Conservation (phyloP, 2,888 invertebrate species). For the Hydroisotoma schaefferi region DNA sequence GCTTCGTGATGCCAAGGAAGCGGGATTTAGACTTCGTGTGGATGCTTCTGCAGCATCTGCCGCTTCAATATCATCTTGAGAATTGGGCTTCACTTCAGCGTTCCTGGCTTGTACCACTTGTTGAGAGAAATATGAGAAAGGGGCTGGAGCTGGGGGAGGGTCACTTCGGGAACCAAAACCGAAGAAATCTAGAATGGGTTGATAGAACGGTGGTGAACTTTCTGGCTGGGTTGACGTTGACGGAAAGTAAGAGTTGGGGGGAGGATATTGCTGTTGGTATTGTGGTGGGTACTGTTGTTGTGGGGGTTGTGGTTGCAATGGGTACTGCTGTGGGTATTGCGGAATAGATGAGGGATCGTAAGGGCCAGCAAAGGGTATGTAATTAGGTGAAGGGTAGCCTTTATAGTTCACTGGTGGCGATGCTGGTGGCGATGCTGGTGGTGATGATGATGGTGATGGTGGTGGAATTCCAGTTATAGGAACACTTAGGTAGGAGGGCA, state of each 20-base stretch:
- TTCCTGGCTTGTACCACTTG: not conserved
- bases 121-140: not conserved
- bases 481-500: not conserved
- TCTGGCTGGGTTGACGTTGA: not conserved
- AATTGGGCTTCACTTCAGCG: not conserved
- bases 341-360: too few relatives aligned
- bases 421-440: too few relatives aligned
- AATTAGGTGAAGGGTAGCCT: too few relatives aligned
- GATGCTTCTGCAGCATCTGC: not conserved
- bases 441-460: too few relatives aligned
- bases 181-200: slow-evolving; percentile 1
- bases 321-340: not conserved
- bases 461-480: too few relatives aligned
- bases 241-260: too few relatives aligned
- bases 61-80: not conserved
- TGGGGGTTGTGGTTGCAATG: not conserved
- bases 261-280: not conserved
- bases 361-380: too few relatives aligned
- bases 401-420: too few relatives aligned
- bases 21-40: too few relatives aligned
- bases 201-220: slow-evolving; percentile 9
- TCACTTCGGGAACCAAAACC: not conserved
- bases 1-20: not conserved
- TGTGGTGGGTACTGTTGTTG: not conserved
- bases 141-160: not conserved